Evolutionary conservation across 2,888 invertebrate species (phyloP).

Genomic region (Byasa hedistus): DNA sequence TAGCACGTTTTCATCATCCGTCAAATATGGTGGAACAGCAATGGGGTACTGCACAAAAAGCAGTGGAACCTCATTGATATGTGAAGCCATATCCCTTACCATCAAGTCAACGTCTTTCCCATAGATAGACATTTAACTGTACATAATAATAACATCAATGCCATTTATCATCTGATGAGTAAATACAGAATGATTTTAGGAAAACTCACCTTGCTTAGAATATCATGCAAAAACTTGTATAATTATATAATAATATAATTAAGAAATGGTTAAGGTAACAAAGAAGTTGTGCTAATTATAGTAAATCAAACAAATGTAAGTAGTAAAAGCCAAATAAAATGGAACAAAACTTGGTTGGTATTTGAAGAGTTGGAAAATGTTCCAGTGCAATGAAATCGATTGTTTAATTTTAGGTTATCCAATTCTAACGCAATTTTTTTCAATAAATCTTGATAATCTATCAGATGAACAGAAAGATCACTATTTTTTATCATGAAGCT

Average conservation of each 20-base stretch:
- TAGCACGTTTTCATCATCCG: too few relatives aligned
- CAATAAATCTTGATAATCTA: slow-evolving; percentile 41
- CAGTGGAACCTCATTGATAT: too few relatives aligned
- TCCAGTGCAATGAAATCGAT: slow-evolving; percentile 43
- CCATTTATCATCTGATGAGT: too few relatives aligned
- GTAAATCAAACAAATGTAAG: neutral
- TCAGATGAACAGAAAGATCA: slow-evolving; percentile 20
- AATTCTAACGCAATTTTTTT: slow-evolving; percentile 43
- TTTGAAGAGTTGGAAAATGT: neutral
- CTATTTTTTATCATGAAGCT: slow-evolving; percentile 23
- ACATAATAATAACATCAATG: too few relatives aligned
- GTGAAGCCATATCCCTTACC: too few relatives aligned
- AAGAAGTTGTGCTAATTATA: neutral
- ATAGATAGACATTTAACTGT: too few relatives aligned
- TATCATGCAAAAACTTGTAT: too few relatives aligned
- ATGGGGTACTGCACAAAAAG: too few relatives aligned
- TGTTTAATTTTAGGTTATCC: slow-evolving; percentile 42
- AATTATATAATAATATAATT: neutral
- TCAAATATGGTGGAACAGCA: too few relatives aligned
- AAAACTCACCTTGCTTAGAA: too few relatives aligned
- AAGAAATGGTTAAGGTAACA: neutral
- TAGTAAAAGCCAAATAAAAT: neutral
- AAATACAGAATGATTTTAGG: too few relatives aligned
- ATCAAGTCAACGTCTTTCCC: too few relatives aligned
- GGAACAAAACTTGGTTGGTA: neutral